Base-by-base conservation (phyloP, 1,140 invertebrate species). In the Panulirus ornatus region DNA sequence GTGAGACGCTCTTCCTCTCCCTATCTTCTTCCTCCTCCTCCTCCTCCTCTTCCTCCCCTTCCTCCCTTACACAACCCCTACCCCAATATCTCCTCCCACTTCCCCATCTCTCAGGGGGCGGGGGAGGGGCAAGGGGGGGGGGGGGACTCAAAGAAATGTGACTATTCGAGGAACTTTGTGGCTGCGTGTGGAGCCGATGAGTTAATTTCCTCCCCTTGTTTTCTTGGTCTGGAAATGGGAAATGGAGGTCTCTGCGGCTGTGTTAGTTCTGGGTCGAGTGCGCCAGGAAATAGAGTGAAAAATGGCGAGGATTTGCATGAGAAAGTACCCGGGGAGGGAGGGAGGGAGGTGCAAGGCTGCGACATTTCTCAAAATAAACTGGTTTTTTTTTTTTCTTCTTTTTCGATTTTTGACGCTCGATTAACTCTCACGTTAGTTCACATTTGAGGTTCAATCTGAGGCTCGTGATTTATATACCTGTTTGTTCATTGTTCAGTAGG, bases 121-220 rank as follows among this genome's bases (percentile, higher is more conserved):
- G 44, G 44, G 44, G 14, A 6, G n/a, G n/a, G n/a, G n/a, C n/a
- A n/a, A n/a, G n/a, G n/a, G n/a, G n/a, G n/a, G n/a, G n/a, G 44
- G 44, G 44, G 44, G 44, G 14, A 6, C 14, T 47, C 5, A 47
- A 47, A 47, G 44, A 47, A 47, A 47, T 47, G 14, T 5, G 14
- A 47, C 5, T 47, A 47, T 27, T 27, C n/a, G n/a, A 30, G n/a
- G 58, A 5, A 5, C 5, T 47, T 47, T 47, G 19, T n/a, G n/a
- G n/a, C 16, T 1, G 58, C n/a, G 58, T 22, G 58, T 14, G 58
- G 22, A 66, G 58, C n/a, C 58, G 58, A 30, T 5, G n/a, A 66
- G 58, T 66, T 66, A 66, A 66, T 66, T 66, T 66, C 58, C 58
- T 66, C n/a, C 8, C 58, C n/a, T 66, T 66, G 58, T 66, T 66